phyloP scores from a whole-genome alignment of 2,888 invertebrate genomes.

The Nasonovia ribisnigri region DNA sequence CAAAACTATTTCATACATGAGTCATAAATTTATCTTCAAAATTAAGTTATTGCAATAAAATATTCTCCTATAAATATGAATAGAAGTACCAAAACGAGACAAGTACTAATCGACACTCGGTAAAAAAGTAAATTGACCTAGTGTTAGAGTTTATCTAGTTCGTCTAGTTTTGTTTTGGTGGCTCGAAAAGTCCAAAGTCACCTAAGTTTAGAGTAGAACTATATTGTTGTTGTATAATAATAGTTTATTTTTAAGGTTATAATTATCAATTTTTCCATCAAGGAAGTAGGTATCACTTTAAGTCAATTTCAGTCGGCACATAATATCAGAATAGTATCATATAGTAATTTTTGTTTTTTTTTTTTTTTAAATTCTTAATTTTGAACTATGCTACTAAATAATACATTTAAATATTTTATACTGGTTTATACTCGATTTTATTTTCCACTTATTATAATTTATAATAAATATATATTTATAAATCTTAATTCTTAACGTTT shows the following conservation, averaged over 20 bases:
- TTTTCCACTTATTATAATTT: background rate
- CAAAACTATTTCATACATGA: background rate
- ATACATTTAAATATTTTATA: background rate
- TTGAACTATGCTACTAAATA: background rate
- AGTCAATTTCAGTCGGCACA: background rate
- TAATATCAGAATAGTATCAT: background rate
- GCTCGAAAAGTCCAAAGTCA: too few species aligned
- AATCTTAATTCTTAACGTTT: background rate
- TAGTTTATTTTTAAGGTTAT: too few species aligned
- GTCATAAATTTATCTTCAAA: background rate
- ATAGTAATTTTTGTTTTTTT: background rate
- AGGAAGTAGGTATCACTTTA: background rate
- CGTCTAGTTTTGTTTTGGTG: too few species aligned
- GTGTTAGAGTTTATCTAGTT: background rate
- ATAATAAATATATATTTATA: background rate
- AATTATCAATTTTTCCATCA: background rate
- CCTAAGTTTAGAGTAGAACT: too few species aligned
- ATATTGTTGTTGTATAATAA: too few species aligned
- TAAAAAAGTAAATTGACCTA: too few species aligned
- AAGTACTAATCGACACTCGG: background rate
- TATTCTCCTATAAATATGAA: too few species aligned
- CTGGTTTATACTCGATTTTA: background rate
- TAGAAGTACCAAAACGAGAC: background rate
- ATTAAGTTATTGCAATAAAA: background rate
- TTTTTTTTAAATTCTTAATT: background rate